phyloP scores from a whole-genome alignment of 2,113 vertebrate genomes.

The Gadus chalcogrammus region DNA sequence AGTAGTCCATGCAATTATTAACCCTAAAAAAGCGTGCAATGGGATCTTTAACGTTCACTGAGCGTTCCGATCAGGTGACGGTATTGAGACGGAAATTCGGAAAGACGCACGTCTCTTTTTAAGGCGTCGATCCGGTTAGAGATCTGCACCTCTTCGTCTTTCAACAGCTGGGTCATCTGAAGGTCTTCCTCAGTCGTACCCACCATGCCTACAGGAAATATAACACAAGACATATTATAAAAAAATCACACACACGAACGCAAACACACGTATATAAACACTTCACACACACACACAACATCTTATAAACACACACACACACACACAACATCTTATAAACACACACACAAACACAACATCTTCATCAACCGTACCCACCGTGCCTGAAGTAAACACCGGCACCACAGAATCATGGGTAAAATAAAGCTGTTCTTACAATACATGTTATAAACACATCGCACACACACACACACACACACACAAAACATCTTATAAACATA shows the following conservation, averaged over 20 bases:
- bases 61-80: neutral
- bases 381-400: too few relatives aligned
- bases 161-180: conserved; percentile 76
- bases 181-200: conserved; percentile 77
- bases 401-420: too few relatives aligned
- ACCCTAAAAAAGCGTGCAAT: neutral
- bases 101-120: conserved; percentile 72
- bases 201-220: conserved; percentile 35
- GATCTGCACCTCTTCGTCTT: conserved; percentile 80
- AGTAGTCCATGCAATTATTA: neutral
- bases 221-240: neutral
- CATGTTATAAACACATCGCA: too few relatives aligned
- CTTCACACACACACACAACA: too few relatives aligned
- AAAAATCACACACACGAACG: neutral
- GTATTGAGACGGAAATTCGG: neutral
- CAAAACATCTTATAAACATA: too few relatives aligned
- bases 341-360: conserved; percentile 46
- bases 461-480: too few relatives aligned
- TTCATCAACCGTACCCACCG: conserved; percentile 54
- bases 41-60: neutral
- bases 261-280: too few relatives aligned
- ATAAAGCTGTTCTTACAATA: too few relatives aligned
- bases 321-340: too few relatives aligned
- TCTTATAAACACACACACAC: too few relatives aligned
- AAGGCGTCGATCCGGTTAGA: conserved; percentile 64